phyloP scores from a whole-genome alignment of 1,140 invertebrate genomes.

The Oscheius sp. region DNA sequence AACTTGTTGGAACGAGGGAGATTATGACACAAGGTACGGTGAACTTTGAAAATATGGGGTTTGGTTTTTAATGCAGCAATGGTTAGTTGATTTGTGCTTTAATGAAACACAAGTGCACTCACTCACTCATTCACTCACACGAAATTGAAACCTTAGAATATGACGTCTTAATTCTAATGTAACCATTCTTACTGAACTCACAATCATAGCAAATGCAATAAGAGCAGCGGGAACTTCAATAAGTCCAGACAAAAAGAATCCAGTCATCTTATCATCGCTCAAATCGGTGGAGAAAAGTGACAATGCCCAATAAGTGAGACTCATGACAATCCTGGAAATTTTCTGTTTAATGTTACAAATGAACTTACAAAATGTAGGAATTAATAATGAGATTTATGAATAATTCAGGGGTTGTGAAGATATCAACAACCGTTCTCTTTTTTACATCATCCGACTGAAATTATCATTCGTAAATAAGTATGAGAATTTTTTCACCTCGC shows the following conservation, averaged over 20 bases:
- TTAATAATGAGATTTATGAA: constrained; percentile 31
- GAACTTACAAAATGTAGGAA: constrained; percentile 38
- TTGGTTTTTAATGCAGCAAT: too few relatives aligned
- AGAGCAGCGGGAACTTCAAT: constrained; percentile 39
- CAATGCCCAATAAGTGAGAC: constrained; percentile 40
- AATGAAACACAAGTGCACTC: too few relatives aligned
- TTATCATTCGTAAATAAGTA: neutral
- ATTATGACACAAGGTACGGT: too few relatives aligned
- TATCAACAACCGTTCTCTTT: constrained; percentile 29
- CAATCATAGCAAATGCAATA: constrained; percentile 16
- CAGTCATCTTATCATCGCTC: constrained; percentile 40
- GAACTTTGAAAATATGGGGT: too few relatives aligned
- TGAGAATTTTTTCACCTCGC: neutral
- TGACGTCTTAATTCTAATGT: too few relatives aligned
- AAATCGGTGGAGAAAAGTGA: constrained; percentile 42
- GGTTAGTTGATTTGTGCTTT: too few relatives aligned
- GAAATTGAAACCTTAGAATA: too few relatives aligned
- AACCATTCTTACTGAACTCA: too few relatives aligned
- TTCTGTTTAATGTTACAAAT: neutral
- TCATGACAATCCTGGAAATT: constrained; percentile 40
- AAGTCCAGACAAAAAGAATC: constrained; percentile 40
- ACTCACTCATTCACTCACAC: too few relatives aligned
- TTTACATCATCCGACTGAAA: neutral
- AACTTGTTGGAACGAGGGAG: too few relatives aligned
- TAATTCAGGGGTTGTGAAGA: constrained; percentile 25